A percentile compares a stretch with the other conserved stretches of the same genome.
These are phyloP conservation scores for Protonibea diacanthus DNA, from an alignment of 2,797 vertebrate species.

Conservation along the genomic window DNA sequence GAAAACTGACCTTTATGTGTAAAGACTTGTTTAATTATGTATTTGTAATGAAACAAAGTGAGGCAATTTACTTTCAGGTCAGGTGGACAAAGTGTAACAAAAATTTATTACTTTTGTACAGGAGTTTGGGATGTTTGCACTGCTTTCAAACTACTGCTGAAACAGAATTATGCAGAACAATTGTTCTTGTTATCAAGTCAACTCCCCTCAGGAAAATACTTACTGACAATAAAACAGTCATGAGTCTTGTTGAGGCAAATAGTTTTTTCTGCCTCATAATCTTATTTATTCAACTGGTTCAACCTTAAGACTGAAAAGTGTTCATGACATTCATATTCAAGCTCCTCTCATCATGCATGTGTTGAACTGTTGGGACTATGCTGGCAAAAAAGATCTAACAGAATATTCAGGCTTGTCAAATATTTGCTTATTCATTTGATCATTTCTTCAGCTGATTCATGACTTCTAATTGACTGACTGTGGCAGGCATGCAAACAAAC, in stretches of 20 bases:
- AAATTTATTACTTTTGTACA: not conserved
- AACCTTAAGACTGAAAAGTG: not conserved
- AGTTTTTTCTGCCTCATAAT: conserved; percentile 8
- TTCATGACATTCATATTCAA: not conserved
- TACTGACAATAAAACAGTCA: not conserved
- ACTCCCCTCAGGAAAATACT: not conserved
- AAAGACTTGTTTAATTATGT: not conserved
- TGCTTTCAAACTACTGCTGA: not conserved
- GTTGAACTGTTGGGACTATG: not conserved
- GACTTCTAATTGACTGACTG: not conserved
- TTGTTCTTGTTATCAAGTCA: not conserved
- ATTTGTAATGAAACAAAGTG: not conserved
- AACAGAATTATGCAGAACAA: conserved; percentile 5
- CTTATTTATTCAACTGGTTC: not conserved
- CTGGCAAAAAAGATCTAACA: conserved; percentile 3
- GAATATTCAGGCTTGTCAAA: not conserved
- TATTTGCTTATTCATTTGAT: not conserved
- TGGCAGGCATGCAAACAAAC: not conserved
- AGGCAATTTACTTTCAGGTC: not conserved
- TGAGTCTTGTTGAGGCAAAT: not conserved
- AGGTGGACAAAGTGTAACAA: not conserved
- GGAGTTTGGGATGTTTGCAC: not conserved
- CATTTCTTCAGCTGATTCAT: not conserved
- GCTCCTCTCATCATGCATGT: not conserved
- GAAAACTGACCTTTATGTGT: not conserved